Evolutionary conservation across 2,113 vertebrate species (phyloP).

Genomic region (Bucco capensis): DNA sequence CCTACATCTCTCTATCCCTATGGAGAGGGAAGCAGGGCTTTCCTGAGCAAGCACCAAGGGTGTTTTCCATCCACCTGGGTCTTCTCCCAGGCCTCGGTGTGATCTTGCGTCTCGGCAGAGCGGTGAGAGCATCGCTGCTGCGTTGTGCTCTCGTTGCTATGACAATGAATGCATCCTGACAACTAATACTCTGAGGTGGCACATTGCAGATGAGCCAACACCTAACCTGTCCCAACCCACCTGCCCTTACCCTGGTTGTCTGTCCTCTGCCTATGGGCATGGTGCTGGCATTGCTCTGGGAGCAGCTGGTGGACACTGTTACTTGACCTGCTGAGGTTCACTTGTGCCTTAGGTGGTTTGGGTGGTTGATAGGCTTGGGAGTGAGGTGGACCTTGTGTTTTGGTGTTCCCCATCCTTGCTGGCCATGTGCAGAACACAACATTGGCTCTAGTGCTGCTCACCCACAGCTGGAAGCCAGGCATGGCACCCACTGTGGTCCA

Average conservation of each 20-base stretch:
- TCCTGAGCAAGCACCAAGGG: accelerated
- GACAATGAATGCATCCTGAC: not conserved
- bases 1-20: no score
- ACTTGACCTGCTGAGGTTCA: accelerated
- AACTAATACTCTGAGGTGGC: not conserved
- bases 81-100: not conserved
- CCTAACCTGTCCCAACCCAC: accelerated
- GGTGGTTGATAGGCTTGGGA: accelerated
- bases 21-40: not conserved
- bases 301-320: accelerated
- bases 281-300: accelerated
- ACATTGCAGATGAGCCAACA: not conserved
- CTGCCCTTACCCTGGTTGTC: accelerated
- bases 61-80: accelerated
- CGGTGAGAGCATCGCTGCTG: not conserved
- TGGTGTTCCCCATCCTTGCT: not conserved
- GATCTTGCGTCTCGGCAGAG: not conserved
- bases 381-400: accelerated
- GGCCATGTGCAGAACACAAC: accelerated
- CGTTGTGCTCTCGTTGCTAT: not conserved
- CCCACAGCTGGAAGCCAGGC: not conserved
- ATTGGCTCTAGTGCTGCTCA: accelerated
- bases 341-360: accelerated
- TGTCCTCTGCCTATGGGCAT: accelerated
- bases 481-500: accelerated